Base-by-base conservation (phyloP, 2,797 vertebrate species). In the Thripadectes ignobilis region DNA sequence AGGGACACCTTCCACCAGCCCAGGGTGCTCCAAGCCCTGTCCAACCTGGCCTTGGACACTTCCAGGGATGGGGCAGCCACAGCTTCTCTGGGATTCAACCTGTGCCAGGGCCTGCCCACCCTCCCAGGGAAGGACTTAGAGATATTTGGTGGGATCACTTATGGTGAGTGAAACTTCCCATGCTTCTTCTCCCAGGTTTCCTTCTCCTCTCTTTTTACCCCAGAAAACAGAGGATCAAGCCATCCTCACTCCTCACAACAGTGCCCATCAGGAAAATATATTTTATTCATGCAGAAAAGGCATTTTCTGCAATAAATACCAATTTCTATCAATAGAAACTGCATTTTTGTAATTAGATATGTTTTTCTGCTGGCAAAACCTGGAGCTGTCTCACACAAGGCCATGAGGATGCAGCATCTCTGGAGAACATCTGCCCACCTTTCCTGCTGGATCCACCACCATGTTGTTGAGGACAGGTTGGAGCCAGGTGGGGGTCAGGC, bases 11-110 rank as follows among this genome's bases (percentile, higher is more conserved):
- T 3, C 38, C 36, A 7, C 29, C 2, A 0, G 0, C 49, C 23
- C 79, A 76, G 36, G 20, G 0, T 9, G 5, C 16, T 82, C 36
- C 69, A 36, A 43, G 32, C 22, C 2, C 32, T 0, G 0, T 49
- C 41, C n/a, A 89, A 0, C 4, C 29, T 45, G 65, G n/a, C 36
- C 29, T 63, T 4, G 65, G 6, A 11, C 49, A 51, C 14, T 63
- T 1, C 49, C 63, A 69, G 49, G 32, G 63, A 18, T 69, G 43
- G 36, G 3, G 16, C 23, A 89, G 63, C 20, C 78, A 30, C 65
- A 71, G 38, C 63, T 76, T 0, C 36, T 45, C 32, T 39, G 49
- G 43, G 43, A 45, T 17, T 10, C 13, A 63, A 0, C 38, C 41
- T 63, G 29, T 63, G 57, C 63, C 71, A 69, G 71, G 18, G 7